Evolutionary conservation across 1,140 invertebrate genomes (phyloP), one percentile per base, ranked within the genome.

Genomic region (Lordiphosa collinella): DNA sequence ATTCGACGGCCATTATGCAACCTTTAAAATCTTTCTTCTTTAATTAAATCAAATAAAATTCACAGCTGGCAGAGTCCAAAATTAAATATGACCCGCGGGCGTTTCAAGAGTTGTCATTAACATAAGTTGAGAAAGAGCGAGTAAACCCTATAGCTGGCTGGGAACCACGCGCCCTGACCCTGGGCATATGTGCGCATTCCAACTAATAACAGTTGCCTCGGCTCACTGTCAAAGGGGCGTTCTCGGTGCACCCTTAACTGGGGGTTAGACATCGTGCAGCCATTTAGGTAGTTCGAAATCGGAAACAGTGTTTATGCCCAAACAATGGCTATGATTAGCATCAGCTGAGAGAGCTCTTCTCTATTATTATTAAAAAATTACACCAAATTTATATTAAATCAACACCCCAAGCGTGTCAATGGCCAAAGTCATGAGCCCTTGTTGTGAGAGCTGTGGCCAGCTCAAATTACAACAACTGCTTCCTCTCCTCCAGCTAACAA

Each of bases 21-120:
- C 14, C 43, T 46, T 61, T 60, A 43, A 38, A 61, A 41, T 41
- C 60, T 69, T 52, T 41, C 60, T 69, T 52, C 35, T 80, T 80
- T 76, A 80, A 80, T 82, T 82, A 82, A 82, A 80, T 82, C 76
- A 71, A 80, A 80, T 80, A 76, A 80, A 80, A 80, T 57, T 82
- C 76, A 76, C 76, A 82, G 76, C 76, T 82, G 76, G 78, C 66
- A 9, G 71, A 61, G 59, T 43, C 43, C 37, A 57, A 59, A 62
- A 78, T 51, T 63, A 71, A 80, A 76, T 71, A 62, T 49, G 13
- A 57, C 59, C 69, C 44, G 38, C 13, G 40, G 76, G 52, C 37
- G 6, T 16, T 22, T 13, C 22, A 13, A 59, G 41, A 64, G 70
- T 66, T 84, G 58, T 84, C 62, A 84, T 84, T 82, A 82, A 25